Conservation (phyloP, 2,797 vertebrate species). For the Oreortyx pictus region DNA sequence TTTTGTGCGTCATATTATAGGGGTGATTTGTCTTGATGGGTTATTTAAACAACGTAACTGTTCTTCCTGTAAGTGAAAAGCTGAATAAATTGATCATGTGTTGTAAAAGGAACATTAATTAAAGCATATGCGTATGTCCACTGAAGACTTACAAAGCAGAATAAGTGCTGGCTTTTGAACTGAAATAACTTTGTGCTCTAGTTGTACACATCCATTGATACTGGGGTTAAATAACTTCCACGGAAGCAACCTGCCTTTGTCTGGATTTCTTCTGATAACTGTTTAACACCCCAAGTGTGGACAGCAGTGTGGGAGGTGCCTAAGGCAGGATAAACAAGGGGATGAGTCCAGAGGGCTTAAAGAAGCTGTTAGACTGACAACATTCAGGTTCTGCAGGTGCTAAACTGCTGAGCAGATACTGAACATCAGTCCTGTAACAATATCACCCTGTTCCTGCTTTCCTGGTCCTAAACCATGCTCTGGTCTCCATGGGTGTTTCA, state of each 20-base stretch:
- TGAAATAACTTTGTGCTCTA: background rate
- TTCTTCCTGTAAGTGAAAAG: background rate
- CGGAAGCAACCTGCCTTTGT: rapidly evolving
- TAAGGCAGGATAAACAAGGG: background rate
- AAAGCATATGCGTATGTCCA: background rate
- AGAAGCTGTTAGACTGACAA: background rate
- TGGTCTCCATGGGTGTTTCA: background rate
- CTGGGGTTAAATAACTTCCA: background rate
- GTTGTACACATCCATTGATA: background rate
- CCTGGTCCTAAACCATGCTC: background rate
- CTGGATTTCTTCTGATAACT: background rate
- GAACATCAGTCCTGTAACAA: background rate
- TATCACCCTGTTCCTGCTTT: background rate
- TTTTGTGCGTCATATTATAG: background rate
- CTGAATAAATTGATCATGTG: background rate
- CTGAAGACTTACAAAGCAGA: background rate
- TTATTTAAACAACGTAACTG: background rate
- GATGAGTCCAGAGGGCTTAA: rapidly evolving
- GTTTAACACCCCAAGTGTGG: background rate
- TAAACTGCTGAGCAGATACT: background rate
- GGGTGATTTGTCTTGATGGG: background rate
- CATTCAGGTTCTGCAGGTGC: background rate
- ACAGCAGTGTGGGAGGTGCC: background rate
- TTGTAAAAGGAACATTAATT: background rate
- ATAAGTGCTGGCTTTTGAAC: background rate